Evolutionary conservation across 2,888 invertebrate genomes (phyloP), one percentile per base, ranked within the genome.

Genomic region (Agriopis aurantiaria): DNA sequence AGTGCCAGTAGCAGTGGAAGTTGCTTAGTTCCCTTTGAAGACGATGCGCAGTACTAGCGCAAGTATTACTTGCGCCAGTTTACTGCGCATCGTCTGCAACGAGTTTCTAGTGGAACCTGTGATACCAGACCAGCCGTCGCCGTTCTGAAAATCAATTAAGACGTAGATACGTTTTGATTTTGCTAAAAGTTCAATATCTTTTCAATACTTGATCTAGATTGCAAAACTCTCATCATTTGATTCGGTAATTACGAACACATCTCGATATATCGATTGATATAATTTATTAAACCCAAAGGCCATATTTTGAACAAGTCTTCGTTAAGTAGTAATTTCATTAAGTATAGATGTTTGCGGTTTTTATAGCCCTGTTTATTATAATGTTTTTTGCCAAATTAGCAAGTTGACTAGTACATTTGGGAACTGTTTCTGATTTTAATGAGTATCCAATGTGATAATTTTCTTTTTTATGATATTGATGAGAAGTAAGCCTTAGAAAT

Each of bases 331-430:
- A 58, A 58, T 64, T 65, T 43, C 14, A 45, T 55, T 60, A 65
- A 60, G 43, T 55, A 69, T 65, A 69, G 48, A 49, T 52, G 43
- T 64, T 68, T 43, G 40, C 4, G 6, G 11, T 40, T 61, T 67
- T 62, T 62, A 62, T 68, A 8, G 12, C 62, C n/a, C 17, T 23
- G 17, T 23, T 3, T 14, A 51, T 59, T 61, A 67, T 60, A 12
- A 62, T 63, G 17, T 17, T 65, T 68, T 64, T 68, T 69, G 59
- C 52, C 64, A 65, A 60, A 69, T 63, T 68, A 53, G 33, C 51
- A 41, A 41, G 48, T 59, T 61, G 0, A 14, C 9, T 49, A 8
- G 52, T 52, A 43, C 52, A 14, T 58, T 52, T 51, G 49, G 11
- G 53, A 52, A 55, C 59, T 45, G 52, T 51, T 69, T 60, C 56